phyloP scores from a whole-genome alignment of 2,113 vertebrate genomes.

The Hippolais icterina region DNA sequence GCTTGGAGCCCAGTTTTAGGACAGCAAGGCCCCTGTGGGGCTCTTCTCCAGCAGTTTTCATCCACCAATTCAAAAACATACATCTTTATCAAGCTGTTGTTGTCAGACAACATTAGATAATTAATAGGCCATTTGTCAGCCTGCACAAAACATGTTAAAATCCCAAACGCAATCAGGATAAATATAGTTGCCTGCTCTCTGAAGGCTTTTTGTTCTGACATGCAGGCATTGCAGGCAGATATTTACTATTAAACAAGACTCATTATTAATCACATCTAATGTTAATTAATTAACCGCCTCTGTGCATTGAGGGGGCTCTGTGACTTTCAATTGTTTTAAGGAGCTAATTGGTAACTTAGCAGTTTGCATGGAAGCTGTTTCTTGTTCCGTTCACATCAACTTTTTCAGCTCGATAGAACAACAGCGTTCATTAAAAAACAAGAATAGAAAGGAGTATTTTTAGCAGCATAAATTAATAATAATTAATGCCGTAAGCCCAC shows the following conservation, averaged over 20 bases:
- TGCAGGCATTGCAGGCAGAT: constrained; percentile 82
- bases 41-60: constrained; percentile 81
- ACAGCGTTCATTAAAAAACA: background rate
- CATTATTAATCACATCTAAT: constrained; percentile 99
- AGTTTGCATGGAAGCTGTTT: constrained; percentile 80
- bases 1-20: constrained; percentile 82
- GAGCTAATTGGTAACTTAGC: constrained; percentile 89
- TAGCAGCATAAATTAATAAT: background rate
- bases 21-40: constrained; percentile 81
- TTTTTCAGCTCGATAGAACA: constrained; percentile 32
- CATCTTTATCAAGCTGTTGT: constrained; percentile 99
- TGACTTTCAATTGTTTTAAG: constrained; percentile 87
- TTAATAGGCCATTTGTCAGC: constrained; percentile 99
- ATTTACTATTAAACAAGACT: constrained; percentile 92
- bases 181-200: constrained; percentile 87
- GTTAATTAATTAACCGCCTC: constrained; percentile 96
- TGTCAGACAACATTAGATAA: constrained; percentile 99
- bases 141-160: constrained; percentile 96
- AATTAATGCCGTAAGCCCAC: background rate
- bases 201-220: constrained; percentile 89
- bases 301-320: constrained; percentile 78
- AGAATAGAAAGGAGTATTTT: background rate
- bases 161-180: constrained; percentile 92
- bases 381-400: constrained; percentile 58
- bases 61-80: constrained; percentile 90